A percentile compares a stretch with the other conserved stretches of the same genome.
phyloP scores from a whole-genome alignment of 2,888 invertebrate species.

The Lacanobia oleracea region DNA sequence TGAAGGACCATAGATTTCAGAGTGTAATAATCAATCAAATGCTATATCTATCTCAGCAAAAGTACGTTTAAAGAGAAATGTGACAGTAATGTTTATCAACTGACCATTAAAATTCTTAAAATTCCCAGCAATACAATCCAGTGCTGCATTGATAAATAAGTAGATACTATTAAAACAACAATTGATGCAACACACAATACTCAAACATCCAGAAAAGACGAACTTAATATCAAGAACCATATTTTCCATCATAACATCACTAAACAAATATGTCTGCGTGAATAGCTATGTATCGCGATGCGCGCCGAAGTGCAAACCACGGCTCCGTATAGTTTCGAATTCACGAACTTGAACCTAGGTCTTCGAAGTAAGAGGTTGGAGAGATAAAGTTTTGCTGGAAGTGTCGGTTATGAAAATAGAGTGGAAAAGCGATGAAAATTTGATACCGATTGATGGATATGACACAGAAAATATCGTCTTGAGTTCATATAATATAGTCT shows the following conservation, averaged over 20 bases:
- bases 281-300: conserved; percentile 54
- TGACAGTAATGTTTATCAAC: too few relatives aligned
- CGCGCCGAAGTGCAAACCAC: conserved; percentile 59
- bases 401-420: not conserved
- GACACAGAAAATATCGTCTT: too few relatives aligned
- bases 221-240: not conserved
- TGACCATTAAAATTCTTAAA: too few relatives aligned
- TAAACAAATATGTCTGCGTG: conserved; percentile 31
- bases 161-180: not conserved
- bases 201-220: not conserved
- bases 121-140: too few relatives aligned
- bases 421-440: not conserved
- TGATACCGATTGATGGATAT: too few relatives aligned
- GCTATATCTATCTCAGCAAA: too few relatives aligned
- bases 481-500: too few relatives aligned
- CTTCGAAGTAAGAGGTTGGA: conserved; percentile 29
- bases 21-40: too few relatives aligned
- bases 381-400: conserved; percentile 57
- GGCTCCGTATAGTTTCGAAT: conserved; percentile 59
- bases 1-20: too few relatives aligned
- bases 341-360: conserved; percentile 62
- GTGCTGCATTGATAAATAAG: too few relatives aligned
- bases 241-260: conserved; percentile 2
- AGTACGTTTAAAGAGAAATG: too few relatives aligned
- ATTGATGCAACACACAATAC: not conserved